Evolutionary conservation across 2,888 invertebrate genomes (phyloP).

Genomic region (Arctia plantaginis): DNA sequence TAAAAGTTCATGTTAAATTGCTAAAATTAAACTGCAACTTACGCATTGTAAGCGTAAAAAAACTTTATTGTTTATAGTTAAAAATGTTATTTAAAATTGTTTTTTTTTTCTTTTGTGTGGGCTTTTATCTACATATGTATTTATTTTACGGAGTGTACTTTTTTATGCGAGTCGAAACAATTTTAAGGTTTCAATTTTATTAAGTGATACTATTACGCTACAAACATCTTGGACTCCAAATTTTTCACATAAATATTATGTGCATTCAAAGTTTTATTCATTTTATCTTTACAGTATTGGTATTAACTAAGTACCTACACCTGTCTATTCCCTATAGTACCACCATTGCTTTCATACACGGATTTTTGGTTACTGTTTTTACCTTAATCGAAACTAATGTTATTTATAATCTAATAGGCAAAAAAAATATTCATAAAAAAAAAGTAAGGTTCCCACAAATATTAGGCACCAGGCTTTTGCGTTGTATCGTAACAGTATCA

Average conservation of each 20-base stretch:
- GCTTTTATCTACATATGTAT: conserved; percentile 26
- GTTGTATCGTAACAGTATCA: conserved; percentile 3
- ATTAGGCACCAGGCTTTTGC: too few relatives aligned
- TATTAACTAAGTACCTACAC: background rate
- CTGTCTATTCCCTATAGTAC: background rate
- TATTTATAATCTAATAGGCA: too few relatives aligned
- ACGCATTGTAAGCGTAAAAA: background rate
- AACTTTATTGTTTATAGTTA: conserved; percentile 2
- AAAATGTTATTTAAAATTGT: conserved; percentile 8
- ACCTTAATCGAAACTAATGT: too few relatives aligned
- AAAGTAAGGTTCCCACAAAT: too few relatives aligned
- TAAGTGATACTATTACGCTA: conserved; percentile 6
- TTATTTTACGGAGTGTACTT: conserved; percentile 29
- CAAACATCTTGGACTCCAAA: background rate
- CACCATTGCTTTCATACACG: too few relatives aligned
- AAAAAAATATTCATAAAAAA: too few relatives aligned
- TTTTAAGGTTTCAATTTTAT: background rate
- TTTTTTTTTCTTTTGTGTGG: conserved; percentile 9
- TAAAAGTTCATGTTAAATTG: background rate
- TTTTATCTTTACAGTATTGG: too few relatives aligned
- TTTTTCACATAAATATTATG: background rate
- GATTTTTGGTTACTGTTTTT: too few relatives aligned
- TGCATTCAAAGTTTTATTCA: background rate
- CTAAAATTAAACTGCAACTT: background rate
- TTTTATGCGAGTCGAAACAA: conserved; percentile 25